Percentiles rank a stretch among this genome's conserved stretches.
Conservation (phyloP, 1,140 invertebrate genomes). For the Mycetomoellerius zeteki region DNA sequence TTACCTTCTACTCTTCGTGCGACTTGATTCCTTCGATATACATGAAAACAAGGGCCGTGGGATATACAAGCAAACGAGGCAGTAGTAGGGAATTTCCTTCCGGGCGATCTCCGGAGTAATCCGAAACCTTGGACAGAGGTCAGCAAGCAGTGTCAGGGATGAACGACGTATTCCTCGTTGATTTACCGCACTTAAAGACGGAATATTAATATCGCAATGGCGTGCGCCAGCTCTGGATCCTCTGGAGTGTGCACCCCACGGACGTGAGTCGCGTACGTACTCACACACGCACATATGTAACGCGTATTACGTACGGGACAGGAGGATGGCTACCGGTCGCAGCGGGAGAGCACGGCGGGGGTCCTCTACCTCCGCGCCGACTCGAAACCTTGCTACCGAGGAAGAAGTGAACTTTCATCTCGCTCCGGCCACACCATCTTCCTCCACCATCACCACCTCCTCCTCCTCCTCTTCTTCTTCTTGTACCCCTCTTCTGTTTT, state of each 20-base stretch:
- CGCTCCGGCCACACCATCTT: constrained; percentile 40
- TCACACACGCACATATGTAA: constrained; percentile 71
- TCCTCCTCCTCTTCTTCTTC: constrained; percentile 33
- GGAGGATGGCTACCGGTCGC: constrained; percentile 86
- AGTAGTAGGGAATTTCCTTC: background rate
- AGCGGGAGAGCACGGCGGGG: constrained; percentile 86
- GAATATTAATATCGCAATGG: constrained; percentile 83
- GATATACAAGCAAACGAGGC: background rate
- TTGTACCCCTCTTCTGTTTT: constrained; percentile 43
- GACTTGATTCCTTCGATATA: background rate
- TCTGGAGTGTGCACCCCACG: constrained; percentile 38
- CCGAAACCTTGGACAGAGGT: constrained; percentile 70
- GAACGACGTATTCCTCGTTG: constrained; percentile 68
- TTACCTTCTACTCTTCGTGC: background rate
- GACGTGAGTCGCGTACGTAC: constrained; percentile 41
- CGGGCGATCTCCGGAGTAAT: constrained; percentile 55
- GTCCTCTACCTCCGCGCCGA: constrained; percentile 82
- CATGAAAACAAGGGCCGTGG: background rate
- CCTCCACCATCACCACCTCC: background rate
- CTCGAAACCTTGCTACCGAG: constrained; percentile 79
- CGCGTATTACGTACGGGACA: constrained; percentile 86
- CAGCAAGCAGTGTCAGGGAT: constrained; percentile 28
- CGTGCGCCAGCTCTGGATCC: constrained; percentile 62
- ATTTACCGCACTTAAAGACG: constrained; percentile 76
- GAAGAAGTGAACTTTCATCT: constrained; percentile 78